Conservation (phyloP, 2,797 vertebrate species). For the Smutsia gigantea region DNA sequence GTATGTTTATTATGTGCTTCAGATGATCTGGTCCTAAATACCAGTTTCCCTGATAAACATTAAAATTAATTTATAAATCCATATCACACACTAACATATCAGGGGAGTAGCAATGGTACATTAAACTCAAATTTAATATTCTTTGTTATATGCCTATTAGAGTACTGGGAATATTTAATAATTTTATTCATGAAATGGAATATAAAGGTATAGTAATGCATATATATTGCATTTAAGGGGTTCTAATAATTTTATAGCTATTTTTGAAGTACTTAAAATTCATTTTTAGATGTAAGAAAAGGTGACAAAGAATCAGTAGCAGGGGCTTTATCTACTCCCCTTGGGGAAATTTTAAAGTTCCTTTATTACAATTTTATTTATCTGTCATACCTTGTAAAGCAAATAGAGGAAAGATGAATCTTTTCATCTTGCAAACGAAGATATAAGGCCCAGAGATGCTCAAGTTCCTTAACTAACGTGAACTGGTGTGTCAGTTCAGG, state of each 20-base stretch:
- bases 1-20: background rate
- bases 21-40: background rate
- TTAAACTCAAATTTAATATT: background rate
- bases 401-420: background rate
- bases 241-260: conserved; percentile 29
- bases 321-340: background rate
- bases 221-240: background rate
- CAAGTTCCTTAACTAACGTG: background rate
- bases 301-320: background rate
- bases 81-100: background rate
- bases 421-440: background rate
- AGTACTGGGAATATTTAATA: background rate
- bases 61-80: background rate
- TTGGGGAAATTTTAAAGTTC: background rate
- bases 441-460: background rate
- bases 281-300: conserved; percentile 35
- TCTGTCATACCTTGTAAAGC: background rate
- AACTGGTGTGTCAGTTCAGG: background rate
- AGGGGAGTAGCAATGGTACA: background rate
- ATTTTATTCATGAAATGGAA: background rate
- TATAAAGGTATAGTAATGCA: background rate
- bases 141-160: background rate
- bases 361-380: conserved; percentile 48
- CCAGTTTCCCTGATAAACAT: background rate
- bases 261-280: conserved; percentile 14